Base-by-base conservation (phyloP, 2,113 vertebrate genomes). In the Eira barbara region DNA sequence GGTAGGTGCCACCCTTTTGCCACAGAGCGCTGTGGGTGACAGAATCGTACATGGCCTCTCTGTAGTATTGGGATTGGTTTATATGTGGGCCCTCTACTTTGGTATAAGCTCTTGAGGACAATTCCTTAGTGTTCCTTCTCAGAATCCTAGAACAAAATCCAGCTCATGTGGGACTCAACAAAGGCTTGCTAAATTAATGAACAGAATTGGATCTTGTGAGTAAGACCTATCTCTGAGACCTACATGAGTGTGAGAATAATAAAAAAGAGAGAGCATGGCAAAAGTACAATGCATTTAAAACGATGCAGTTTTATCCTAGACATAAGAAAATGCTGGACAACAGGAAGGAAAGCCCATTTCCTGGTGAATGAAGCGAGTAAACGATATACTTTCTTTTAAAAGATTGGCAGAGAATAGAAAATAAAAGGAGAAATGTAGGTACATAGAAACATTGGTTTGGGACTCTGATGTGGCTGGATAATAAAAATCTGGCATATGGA, bases 91-190 rank as follows among this genome's bases (percentile, higher is more conserved):
- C 49, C 34, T 73, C 39, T 11, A 1, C 52, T 63, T 61, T 0
- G 0, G 7, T 2, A 15, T 65, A 39, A 91, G n/a, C 57, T 65
- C 45, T 39, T 57, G 17, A 83, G 69, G n/a, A 63, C 20, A 67
- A 4, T 59, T 42, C 36, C 13, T 42, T 9, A 71, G 55, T 49
- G 55, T 61, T 67, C 39, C 36, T 67, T 79, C 27, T 91, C 9
- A 47, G 78, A 84, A 39, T 52, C 71, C 21, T 31, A n/a, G 82
- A 67, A 93, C 96, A 74, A 96, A 88, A 87, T 86, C 76, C 90
- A 88, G 27, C 21, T 4, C 10, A 5, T 0, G 3, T 13, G 81
- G 71, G 21, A 67, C 81, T 42, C 65, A 10, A 17, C 6, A 20
- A 42, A 67, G 47, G 10, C 61, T 34, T 18, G 29, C 65, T 47